phyloP scores from a whole-genome alignment of 2,797 vertebrate genomes.

The Myripristis murdjan region DNA sequence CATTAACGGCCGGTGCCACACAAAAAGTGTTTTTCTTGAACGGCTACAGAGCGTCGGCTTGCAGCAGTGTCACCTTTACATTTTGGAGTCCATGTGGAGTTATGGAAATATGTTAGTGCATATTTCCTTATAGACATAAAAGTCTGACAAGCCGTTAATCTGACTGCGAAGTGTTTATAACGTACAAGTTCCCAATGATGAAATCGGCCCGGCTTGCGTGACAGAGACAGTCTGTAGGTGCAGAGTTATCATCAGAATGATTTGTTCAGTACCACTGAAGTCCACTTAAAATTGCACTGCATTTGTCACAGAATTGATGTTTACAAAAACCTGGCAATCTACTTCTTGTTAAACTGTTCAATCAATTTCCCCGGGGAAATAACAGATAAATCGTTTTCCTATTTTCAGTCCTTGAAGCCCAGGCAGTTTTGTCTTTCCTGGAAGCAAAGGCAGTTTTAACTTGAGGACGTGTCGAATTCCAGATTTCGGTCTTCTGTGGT shows the following conservation, averaged over 20 bases:
- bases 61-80: too few species aligned
- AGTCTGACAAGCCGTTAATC: constrained; percentile 32
- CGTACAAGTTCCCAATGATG: constrained; percentile 33
- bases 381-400: constrained; percentile 29
- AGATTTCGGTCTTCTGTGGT: constrained; percentile 5
- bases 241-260: constrained; percentile 24
- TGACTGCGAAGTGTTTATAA: constrained; percentile 38
- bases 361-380: constrained; percentile 43
- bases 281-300: constrained; percentile 41
- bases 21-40: too few species aligned
- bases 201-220: constrained; percentile 30
- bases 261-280: constrained; percentile 12
- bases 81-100: neutral
- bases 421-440: neutral
- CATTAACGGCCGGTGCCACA: too few species aligned
- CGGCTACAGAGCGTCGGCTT: too few species aligned
- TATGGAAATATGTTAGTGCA: constrained; percentile 10
- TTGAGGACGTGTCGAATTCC: neutral
- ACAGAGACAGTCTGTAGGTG: neutral
- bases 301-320: constrained; percentile 36
- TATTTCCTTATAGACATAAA: constrained; percentile 43
- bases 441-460: neutral
- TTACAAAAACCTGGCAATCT: constrained; percentile 32
- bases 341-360: constrained; percentile 43
- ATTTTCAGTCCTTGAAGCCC: neutral